Base-by-base conservation (phyloP, 2,113 vertebrate species). In the Dromas ardeola region DNA sequence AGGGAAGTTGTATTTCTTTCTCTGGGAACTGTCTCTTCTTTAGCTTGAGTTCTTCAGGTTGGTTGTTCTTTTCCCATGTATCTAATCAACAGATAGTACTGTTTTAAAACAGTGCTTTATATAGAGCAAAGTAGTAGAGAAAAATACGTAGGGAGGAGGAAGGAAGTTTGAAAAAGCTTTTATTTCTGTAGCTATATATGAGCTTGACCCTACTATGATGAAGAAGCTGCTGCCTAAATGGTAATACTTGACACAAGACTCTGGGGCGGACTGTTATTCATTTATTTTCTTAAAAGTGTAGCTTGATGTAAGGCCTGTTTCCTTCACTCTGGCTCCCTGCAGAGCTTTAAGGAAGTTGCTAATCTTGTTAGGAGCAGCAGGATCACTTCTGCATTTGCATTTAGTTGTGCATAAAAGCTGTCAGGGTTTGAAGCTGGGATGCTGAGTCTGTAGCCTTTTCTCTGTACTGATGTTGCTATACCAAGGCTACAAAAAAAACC, bases 321-420 rank as follows among this genome's bases (percentile, higher is more conserved):
- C 34, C 80, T 92, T 58, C 34, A 25, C 32, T 72, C 56, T 34
- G 36, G 42, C 42, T 92, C 90, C 94, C 86, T 73, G 59, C 50
- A 88, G 94, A 81, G 90, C 88, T 92, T 71, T 96, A 90, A 94
- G 86, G 94, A 97, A 96, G 94, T 15, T 90, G 3, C 76, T 92
- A 95, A 95, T 97, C 95, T 93, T 52, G 73, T 97, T 95, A 94
- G 52, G 59, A 93, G 86, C 86, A 74, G 92, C 82, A 78, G 94
- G 80, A 66, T 82, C 66, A 3, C 21, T 94, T 3, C 0, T n/a
- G 72, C 7, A 70, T 90, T 93, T 94, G 50, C 67, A 83, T 93
- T 94, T 92, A 34, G 27, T 82, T 25, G 32, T 63, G 65, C 1
- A 2, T 2, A 42, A 15, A 42, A 70, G 50, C 76, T 78, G 76